phyloP scores from a whole-genome alignment of 2,113 vertebrate genomes.

The Ailurus styani region DNA sequence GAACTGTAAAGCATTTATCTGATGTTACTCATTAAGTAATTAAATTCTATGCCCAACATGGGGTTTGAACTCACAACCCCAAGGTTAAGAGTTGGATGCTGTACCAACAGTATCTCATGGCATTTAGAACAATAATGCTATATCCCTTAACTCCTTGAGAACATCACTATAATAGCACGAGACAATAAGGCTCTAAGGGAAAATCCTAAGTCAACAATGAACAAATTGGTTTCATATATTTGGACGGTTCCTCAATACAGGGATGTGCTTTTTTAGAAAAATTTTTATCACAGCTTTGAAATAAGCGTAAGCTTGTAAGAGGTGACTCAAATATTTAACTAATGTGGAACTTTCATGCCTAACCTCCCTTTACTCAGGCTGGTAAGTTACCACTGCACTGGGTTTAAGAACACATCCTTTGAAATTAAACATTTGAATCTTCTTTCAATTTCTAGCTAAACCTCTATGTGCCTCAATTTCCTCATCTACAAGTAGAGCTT shows the following conservation, averaged over 20 bases:
- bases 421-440: neutral
- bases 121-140: neutral
- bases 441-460: neutral
- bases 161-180: neutral
- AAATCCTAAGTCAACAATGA: neutral
- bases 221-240: neutral
- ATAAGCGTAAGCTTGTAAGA: neutral
- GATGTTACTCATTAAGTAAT: neutral
- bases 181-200: neutral
- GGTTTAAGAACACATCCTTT: neutral
- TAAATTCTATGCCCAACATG: neutral
- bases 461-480: neutral
- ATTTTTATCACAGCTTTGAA: neutral
- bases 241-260: neutral
- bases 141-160: neutral
- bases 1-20: neutral
- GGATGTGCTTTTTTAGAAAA: neutral
- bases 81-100: neutral
- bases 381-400: neutral
- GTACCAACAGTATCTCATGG: neutral
- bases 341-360: neutral
- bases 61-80: neutral
- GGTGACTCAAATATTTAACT: neutral
- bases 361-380: neutral
- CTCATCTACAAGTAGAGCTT: neutral